A percentile compares a stretch with the other conserved stretches of the same genome.
These are phyloP conservation scores for Drosophila dives DNA, from an alignment of 2,888 invertebrate genomes.

Conservation along the genomic window DNA sequence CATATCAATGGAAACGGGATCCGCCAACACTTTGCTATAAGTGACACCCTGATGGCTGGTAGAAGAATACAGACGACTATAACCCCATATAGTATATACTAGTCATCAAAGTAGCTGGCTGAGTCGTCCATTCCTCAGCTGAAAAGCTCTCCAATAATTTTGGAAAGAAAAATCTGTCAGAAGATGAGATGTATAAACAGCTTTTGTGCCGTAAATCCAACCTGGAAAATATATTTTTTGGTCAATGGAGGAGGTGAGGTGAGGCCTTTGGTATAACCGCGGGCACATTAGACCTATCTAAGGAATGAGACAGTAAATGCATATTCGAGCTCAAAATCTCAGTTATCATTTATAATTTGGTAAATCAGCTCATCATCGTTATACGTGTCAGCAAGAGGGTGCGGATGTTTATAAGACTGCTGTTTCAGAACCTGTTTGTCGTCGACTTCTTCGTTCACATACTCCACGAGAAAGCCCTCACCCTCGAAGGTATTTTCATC, in stretches of 20 bases:
- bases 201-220: neutral
- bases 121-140: neutral
- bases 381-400: slow-evolving; percentile 35
- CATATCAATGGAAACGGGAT: neutral
- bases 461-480: slow-evolving; percentile 48
- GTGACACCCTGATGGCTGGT: neutral
- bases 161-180: neutral
- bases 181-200: neutral
- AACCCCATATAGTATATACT: neutral
- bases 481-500: slow-evolving; percentile 39
- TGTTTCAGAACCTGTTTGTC: slow-evolving; percentile 44
- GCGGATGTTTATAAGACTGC: slow-evolving; percentile 3
- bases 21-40: neutral
- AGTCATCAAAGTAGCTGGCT: neutral
- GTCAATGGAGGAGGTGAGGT: neutral
- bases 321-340: slow-evolving; percentile 11
- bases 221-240: neutral
- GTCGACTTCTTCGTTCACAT: slow-evolving; percentile 28
- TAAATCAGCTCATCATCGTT: slow-evolving; percentile 65
- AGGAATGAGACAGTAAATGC: neutral
- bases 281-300: neutral
- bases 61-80: neutral
- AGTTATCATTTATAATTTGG: slow-evolving; percentile 72
- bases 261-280: neutral
- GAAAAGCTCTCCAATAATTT: too few relatives aligned